Base-by-base conservation (phyloP, 2,888 invertebrate species). In the Xestia sexstrigata region DNA sequence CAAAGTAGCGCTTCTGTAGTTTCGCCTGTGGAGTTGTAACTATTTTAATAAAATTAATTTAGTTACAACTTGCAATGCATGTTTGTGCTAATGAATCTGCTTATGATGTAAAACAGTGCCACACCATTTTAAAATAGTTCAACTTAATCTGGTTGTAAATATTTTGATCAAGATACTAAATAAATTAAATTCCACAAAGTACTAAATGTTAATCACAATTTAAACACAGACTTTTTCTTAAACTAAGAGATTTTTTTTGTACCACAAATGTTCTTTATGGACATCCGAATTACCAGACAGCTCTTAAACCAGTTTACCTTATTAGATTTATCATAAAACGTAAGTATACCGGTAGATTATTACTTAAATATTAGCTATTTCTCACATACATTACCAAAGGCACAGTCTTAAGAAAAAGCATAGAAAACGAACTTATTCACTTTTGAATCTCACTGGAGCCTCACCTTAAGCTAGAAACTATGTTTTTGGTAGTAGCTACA, bases 61-160 rank as follows among this genome's bases (percentile, higher is more conserved):
- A 92, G 90, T 93, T 91, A 87, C 90, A 89, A 91, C 88, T 89
- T 90, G 90, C 80, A 78, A 85, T 90, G 92, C 92, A 91, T 92
- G 95, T 95, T 96, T 96, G 95, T 96, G 96, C 93, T 94, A 94
- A 93, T 91, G 92, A 94, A 94, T 90, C 84, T 70, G 76, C 71
- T 77, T 84, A 52, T 67, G 17, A 76, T 35, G 26, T 20, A 72
- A 70, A 71, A 78, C 66, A 71, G 71, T 60, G 69, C 71, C 74
- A 78, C 72, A 58, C 62, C 75, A 72, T 58, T 78, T 69, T 72
- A 35, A 58, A 76, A 78, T 76, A 79, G 67, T 45, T 76, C 47
- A 63, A 69, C 17, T 63, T 45, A 30, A 55, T 47, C 17, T 65
- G 30, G 35, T 58, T 85, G 78, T 82, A 85, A 60, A 82, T 82